Evolutionary conservation across 2,888 invertebrate species (phyloP), one percentile per base, ranked within the genome.

Genomic region (Pristionchus fissidentatus): DNA sequence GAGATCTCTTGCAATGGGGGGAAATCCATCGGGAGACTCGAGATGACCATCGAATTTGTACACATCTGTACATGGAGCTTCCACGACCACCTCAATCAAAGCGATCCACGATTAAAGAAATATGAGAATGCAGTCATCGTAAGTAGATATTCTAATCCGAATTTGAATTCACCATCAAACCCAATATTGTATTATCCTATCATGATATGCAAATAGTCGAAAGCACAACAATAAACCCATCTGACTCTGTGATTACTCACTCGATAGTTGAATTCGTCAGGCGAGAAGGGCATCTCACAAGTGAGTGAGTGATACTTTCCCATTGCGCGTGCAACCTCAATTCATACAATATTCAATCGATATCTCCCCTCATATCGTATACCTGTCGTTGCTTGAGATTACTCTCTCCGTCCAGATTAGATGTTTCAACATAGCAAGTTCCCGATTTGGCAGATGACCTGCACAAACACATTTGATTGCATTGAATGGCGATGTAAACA

Each of bases 321-420:
- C 83, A 89, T 89, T 7, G 89, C 88, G 38, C 87, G 85, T 38
- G 88, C 81, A 0, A 62, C 81, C 78, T 78, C 2, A 19, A 78
- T 83, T 57, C 13, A 1, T 2, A 66, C 46, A 49, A 43, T 79
- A 13, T 46, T 13, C 49, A 49, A 49, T 75, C 32, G 13, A 38
- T 38, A 60, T 60, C 32, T 32, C 32, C n/a, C 60, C 3, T 29
- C 8, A 60, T 32, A 60, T 32, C 60, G 32, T 32, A 95, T 73
- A 96, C 96, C 92, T 96, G 95, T 89, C 97, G 94, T 92, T 97
- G 96, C 93, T 98, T 98, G 85, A 98, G 94, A 94, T 97, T 98
- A 77, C 96, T 96, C 93, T 98, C 97, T 13, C 98, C 98, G 92
- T 98, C 98, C 92, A 98, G 94, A 93, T 97, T 97, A 92, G 97